Evolutionary conservation across 2,797 vertebrate species (phyloP).

Genomic region (Phoebastria nigripes): DNA sequence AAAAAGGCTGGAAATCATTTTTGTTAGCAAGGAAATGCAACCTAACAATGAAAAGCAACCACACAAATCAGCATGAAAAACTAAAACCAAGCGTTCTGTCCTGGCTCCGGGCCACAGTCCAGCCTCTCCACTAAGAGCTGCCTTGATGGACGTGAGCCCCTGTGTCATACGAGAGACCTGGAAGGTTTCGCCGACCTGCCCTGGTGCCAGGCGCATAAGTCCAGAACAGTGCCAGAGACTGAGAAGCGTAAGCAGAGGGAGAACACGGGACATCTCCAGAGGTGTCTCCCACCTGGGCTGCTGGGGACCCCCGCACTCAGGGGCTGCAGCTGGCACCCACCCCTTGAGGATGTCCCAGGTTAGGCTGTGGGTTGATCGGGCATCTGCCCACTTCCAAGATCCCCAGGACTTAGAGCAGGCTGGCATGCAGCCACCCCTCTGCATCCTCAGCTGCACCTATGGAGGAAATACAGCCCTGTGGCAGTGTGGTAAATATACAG

Average conservation of each 20-base stretch:
- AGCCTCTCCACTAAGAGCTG: not conserved
- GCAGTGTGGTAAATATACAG: not conserved
- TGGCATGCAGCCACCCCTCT: not conserved
- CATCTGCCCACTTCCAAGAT: not conserved
- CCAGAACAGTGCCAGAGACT: not conserved
- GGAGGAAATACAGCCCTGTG: not conserved
- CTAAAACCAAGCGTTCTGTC: not conserved
- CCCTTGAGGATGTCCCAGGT: not conserved
- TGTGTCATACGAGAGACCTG: not conserved
- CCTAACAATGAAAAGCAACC: not conserved
- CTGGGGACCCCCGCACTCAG: fast-evolving
- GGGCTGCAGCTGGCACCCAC: not conserved
- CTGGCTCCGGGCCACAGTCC: not conserved
- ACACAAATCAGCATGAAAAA: not conserved
- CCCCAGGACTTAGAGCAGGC: not conserved
- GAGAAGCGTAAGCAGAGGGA: not conserved
- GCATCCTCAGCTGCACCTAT: not conserved
- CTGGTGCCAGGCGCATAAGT: not conserved
- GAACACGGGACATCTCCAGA: not conserved
- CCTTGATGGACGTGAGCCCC: not conserved
- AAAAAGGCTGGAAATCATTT: not conserved
- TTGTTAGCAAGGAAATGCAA: not conserved
- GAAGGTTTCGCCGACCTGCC: not conserved
- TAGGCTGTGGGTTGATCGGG: not conserved
- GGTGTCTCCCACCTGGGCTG: not conserved